phyloP scores from a whole-genome alignment of 2,113 vertebrate species.

The Oxygymnocypris stewartii region DNA sequence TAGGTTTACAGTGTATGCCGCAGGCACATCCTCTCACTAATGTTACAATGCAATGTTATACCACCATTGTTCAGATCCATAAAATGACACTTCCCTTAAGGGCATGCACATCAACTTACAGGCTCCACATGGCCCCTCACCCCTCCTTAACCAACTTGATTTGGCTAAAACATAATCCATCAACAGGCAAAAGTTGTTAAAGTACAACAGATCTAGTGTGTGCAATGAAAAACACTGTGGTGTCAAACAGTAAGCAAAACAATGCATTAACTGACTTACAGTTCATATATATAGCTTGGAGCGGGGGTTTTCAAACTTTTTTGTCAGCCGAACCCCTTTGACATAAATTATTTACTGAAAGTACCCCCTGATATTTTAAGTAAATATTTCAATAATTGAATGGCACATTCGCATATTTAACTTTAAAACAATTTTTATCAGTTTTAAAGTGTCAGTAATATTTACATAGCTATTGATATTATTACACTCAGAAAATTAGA shows the following conservation, averaged over 20 bases:
- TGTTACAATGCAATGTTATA: slow-evolving; percentile 60
- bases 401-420: no score
- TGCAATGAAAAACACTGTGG: background rate
- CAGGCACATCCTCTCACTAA: slow-evolving; percentile 60
- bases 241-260: background rate
- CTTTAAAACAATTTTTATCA: no score
- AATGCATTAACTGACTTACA: background rate
- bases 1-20: slow-evolving; percentile 58
- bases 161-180: slow-evolving; percentile 7
- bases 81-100: slow-evolving; percentile 60
- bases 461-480: no score
- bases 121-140: slow-evolving; percentile 13
- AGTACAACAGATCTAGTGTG: background rate
- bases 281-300: background rate
- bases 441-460: no score
- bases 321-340: no score
- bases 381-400: no score
- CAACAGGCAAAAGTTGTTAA: background rate
- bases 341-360: no score
- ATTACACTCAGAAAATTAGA: no score
- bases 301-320: no score
- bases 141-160: slow-evolving; percentile 29
- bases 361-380: no score
- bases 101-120: slow-evolving; percentile 56
- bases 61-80: slow-evolving; percentile 57